Conservation (phyloP, 2,797 vertebrate species). For the Trematomus bernacchii region DNA sequence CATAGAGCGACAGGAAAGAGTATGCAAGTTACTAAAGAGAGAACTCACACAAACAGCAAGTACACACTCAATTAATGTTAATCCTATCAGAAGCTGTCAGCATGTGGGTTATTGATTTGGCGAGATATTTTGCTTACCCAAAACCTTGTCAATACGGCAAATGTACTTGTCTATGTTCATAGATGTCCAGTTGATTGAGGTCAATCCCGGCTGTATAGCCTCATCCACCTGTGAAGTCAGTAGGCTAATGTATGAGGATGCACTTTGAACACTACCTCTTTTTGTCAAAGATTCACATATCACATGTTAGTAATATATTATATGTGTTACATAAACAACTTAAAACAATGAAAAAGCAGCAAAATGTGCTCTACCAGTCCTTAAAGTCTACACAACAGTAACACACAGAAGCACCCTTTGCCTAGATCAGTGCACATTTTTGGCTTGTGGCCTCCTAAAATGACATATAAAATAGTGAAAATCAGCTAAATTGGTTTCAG, state of each 20-base stretch:
- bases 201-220: constrained; percentile 90
- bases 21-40: constrained; percentile 1
- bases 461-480: too few relatives aligned
- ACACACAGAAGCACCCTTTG: background rate
- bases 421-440: background rate
- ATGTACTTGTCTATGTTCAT: constrained; percentile 92
- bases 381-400: too few relatives aligned
- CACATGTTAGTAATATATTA: background rate
- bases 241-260: constrained; percentile 19
- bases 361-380: too few relatives aligned
- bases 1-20: background rate
- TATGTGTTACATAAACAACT: too few relatives aligned
- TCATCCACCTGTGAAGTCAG: constrained; percentile 85
- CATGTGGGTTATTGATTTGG: constrained; percentile 13
- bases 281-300: background rate
- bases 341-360: too few relatives aligned
- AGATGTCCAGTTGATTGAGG: constrained; percentile 92
- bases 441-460: too few relatives aligned
- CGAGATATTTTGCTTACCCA: constrained; percentile 83
- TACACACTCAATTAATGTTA: constrained; percentile 21
- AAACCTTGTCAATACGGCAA: constrained; percentile 80
- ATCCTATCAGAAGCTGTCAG: constrained; percentile 20
- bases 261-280: constrained; percentile 10
- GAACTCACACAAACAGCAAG: background rate
- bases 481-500: too few relatives aligned